Percentiles rank a stretch among this genome's conserved stretches.
These are phyloP conservation scores for Euwallacea similis DNA, from an alignment of 1,140 invertebrate species.

Conservation along the genomic window DNA sequence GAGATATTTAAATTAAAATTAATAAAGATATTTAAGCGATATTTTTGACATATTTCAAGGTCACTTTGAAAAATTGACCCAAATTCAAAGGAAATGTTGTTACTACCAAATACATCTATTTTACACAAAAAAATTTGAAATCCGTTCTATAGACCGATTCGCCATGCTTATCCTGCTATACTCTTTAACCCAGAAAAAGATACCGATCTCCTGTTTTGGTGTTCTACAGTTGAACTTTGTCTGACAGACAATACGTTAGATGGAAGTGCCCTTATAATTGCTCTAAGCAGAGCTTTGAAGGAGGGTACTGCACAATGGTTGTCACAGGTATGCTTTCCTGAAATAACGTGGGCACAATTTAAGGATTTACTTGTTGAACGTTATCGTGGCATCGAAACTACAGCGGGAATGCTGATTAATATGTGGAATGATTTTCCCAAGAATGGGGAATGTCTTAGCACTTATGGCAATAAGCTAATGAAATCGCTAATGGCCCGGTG, in stretches of 20 bases:
- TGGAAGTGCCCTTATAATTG: slow-evolving; percentile 8
- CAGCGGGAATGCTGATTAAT: background rate
- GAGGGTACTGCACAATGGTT: slow-evolving; percentile 6
- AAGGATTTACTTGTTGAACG: slow-evolving; percentile 1
- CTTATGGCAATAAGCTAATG: background rate
- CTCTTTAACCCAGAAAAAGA: background rate
- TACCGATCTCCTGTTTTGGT: background rate
- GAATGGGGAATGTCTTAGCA: slow-evolving; percentile 1
- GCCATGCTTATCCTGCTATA: too few species aligned
- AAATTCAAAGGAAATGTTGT: too few species aligned
- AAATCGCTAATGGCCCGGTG: background rate
- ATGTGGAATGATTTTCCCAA: background rate
- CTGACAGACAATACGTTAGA: background rate
- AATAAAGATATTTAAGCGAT: too few species aligned
- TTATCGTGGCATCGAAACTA: slow-evolving; percentile 3
- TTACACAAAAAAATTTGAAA: too few species aligned
- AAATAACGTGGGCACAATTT: slow-evolving; percentile 2
- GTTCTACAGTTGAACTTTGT: slow-evolving; percentile 4
- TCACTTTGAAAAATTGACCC: too few species aligned
- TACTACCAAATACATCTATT: too few species aligned
- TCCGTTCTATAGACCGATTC: too few species aligned
- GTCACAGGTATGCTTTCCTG: slow-evolving; percentile 3
- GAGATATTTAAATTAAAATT: too few species aligned
- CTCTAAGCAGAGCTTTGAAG: background rate
- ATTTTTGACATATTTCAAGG: too few species aligned